Conservation (phyloP, 2,113 vertebrate species). For the Petrocephalus zakoni region DNA sequence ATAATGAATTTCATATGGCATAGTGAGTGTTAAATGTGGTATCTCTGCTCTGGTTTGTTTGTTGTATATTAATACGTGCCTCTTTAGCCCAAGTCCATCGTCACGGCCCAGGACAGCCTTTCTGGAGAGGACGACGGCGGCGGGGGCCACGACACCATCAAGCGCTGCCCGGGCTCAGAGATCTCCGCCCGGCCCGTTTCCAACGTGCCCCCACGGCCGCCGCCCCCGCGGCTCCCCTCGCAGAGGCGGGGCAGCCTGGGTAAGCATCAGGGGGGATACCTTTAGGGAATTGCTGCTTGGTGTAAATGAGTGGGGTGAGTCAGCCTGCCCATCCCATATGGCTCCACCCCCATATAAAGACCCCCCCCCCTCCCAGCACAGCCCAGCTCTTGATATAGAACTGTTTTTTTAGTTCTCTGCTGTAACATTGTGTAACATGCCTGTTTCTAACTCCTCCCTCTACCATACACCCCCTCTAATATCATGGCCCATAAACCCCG, state of each 20-base stretch:
- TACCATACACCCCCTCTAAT: too few species aligned
- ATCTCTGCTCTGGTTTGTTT: neutral
- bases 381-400: neutral
- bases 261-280: conserved; percentile 52
- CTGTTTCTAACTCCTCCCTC: neutral
- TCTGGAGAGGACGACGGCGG: conserved; percentile 73
- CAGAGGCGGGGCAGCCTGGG: conserved; percentile 83
- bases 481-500: too few species aligned
- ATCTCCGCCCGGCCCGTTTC: conserved; percentile 73
- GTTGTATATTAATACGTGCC: neutral
- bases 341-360: neutral
- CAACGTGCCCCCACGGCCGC: conserved; percentile 84
- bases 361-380: neutral
- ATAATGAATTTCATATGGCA: neutral
- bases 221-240: conserved; percentile 86
- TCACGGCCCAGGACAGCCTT: conserved; percentile 71
- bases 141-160: conserved; percentile 86
- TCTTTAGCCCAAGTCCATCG: conserved; percentile 71
- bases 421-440: neutral
- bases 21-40: neutral
- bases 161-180: conserved; percentile 75
- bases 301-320: neutral
- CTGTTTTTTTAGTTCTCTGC: neutral
- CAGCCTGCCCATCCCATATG: neutral
- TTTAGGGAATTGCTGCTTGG: neutral